phyloP scores from a whole-genome alignment of 2,888 invertebrate genomes.

The Hyposoter dolosus region DNA sequence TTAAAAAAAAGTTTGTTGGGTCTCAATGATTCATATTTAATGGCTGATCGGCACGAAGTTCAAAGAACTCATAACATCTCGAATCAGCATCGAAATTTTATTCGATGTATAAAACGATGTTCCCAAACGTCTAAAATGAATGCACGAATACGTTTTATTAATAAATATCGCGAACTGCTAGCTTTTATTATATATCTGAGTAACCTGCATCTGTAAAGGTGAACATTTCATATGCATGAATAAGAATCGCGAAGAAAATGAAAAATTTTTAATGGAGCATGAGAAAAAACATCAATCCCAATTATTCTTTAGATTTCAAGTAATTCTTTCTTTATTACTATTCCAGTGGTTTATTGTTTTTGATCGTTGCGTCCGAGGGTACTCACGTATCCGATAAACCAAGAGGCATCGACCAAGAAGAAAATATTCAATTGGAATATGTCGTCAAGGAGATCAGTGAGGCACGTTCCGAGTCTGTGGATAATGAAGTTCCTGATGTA shows the following conservation, averaged over 20 bases:
- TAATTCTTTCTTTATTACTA: neutral
- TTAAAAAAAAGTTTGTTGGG: neutral
- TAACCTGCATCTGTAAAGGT: neutral
- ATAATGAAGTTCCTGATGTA: slow-evolving; percentile 45
- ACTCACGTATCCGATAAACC: slow-evolving; percentile 65
- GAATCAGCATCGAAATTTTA: neutral
- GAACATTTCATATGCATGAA: neutral
- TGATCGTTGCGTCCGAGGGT: slow-evolving; percentile 87
- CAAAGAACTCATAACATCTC: neutral
- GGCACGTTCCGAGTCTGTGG: slow-evolving; percentile 24
- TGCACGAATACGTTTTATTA: neutral
- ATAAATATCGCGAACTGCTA: neutral
- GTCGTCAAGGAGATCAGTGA: slow-evolving; percentile 6
- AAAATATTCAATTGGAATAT: slow-evolving; percentile 44
- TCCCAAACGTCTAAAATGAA: neutral
- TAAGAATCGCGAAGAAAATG: neutral
- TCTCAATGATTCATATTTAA: neutral
- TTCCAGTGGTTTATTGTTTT: slow-evolving; percentile 87
- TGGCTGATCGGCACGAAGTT: neutral
- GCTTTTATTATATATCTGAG: neutral
- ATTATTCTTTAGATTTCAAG: neutral
- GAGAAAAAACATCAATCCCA: neutral
- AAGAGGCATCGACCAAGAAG: slow-evolving; percentile 44
- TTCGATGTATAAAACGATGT: neutral
- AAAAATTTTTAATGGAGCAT: too few relatives aligned